Base-by-base conservation (phyloP, 1,140 invertebrate genomes). In the Agrypnia vestita region DNA sequence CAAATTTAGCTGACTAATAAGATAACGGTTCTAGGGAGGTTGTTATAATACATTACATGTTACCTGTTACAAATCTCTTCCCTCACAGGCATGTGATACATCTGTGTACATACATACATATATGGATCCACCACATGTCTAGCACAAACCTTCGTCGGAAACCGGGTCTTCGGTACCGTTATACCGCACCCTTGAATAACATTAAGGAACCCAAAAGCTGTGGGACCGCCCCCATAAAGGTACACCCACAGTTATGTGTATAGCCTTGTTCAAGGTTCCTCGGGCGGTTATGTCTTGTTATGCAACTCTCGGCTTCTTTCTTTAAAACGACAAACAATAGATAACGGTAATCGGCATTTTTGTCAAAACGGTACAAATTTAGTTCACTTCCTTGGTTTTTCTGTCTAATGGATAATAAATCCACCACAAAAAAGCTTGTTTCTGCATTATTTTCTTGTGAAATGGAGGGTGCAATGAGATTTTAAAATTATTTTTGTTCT, bases 101-200 rank as follows among this genome's bases (percentile, higher is more conserved):
- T 35, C 25, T 35, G 6, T 35, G 6, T 35, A 35, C 25, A 35
- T n/a, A n/a, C n/a, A 35, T 35, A 35, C 25, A 35, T 35, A 35
- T 35, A 35, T 35, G 25, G 25, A 6, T 35, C 6, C 25, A 35
- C 25, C 25, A 35, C 25, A 35, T 35, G 25, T 35, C 25, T 35
- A 35, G 25, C 25, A 35, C 25, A 35, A 19, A 35, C 61, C 61
- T 64, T 64, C 25, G 35, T 9, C 8, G 19, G 9, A 49, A 71
- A 71, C 47, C 67, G 47, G 67, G 67, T 35, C 43, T 71, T 35
- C 44, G 17, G 67, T 71, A 13, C 67, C 67, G 67, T 17, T 71
- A 71, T 35, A 44, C 15, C 13, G 67, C 44, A 12, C 15, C 46
- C 46, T 49, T 19, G 46, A 71, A 49, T 46, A 71, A 49, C 43